Base-by-base conservation (phyloP, 92 coral and sea anemone species). In the Micromussa lordhowensis region DNA sequence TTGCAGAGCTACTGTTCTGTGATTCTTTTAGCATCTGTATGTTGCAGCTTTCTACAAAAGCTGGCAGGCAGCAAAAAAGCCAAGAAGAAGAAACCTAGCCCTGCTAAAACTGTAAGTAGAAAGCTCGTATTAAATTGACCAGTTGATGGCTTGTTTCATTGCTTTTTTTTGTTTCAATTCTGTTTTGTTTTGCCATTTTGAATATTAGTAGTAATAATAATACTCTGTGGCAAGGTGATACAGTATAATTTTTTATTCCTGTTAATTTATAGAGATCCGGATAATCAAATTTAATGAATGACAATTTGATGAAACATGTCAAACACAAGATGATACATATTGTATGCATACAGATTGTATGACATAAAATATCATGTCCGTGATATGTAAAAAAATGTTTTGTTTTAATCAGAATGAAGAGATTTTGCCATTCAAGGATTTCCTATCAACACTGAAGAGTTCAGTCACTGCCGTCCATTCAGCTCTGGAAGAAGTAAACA, bases 31-130 rank as follows among this genome's bases (percentile, higher is more conserved):
- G 88, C 96, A n/a, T 85, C 96, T 58, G 94, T 94, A 82, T 87
- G 96, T 73, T 96, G 96, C 35, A 73, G 75, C 68, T 79, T 94
- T 49, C 85, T 97, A 9, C 95, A 91, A 61, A 92, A 82, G 86
- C 90, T 88, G 35, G 69, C 93, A n/a, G 94, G 96, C 18, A 91
- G 94, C 78, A 94, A 89, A 77, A 93, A 93, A 85, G 89, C 94
- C 64, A 96, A 95, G 85, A 95, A 95, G 89, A 97, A 97, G 94
- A 97, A 96, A 78, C 87, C 96, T 58, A 59, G 91, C 4, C 78
- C 93, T 19, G 80, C 96, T 22, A 98, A 95, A 55, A 81, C 93
- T 87, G 99, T 97, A 88, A 89, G 92, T 51, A 79, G 30, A 44
- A 87, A 38, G 17, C 24, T 11, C 22, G 7, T 21, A 34, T 32